Percentiles rank a stretch among this genome's conserved stretches.
Conservation (phyloP, 2,797 vertebrate genomes). For the Psittacula echo region DNA sequence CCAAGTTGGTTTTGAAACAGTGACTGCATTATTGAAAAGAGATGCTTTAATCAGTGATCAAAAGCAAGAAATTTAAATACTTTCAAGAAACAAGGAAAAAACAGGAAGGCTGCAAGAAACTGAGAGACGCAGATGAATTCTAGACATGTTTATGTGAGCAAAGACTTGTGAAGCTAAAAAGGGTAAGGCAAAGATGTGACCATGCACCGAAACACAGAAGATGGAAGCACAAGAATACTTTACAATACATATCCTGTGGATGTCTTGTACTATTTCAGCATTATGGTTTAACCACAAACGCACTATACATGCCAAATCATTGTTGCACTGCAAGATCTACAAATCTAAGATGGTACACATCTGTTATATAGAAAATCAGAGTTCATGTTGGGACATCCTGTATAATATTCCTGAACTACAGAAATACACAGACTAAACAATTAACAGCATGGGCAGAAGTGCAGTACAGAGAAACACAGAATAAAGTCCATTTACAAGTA, state of each 20-base stretch:
- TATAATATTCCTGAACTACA: background rate
- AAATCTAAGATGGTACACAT: background rate
- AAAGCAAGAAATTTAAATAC: background rate
- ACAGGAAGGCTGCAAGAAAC: background rate
- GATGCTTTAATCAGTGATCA: background rate
- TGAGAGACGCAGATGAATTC: background rate
- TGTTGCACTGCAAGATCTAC: background rate
- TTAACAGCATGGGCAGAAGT: background rate
- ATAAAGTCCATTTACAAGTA: background rate
- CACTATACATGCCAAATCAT: background rate
- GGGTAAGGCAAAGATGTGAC: background rate
- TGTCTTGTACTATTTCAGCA: background rate
- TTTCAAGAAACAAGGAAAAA: background rate
- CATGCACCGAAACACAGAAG: background rate
- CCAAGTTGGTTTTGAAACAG: background rate
- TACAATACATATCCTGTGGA: background rate
- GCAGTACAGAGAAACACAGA: background rate
- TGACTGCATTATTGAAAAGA: background rate
- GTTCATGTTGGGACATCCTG: background rate
- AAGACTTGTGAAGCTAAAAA: background rate
- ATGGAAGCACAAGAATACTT: background rate
- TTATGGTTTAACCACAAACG: background rate
- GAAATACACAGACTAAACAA: background rate
- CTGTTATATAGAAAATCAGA: background rate
- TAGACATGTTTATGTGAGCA: rapidly evolving